Evolutionary conservation across 2,888 invertebrate species (phyloP).

Genomic region (Ophion ventricosus): DNA sequence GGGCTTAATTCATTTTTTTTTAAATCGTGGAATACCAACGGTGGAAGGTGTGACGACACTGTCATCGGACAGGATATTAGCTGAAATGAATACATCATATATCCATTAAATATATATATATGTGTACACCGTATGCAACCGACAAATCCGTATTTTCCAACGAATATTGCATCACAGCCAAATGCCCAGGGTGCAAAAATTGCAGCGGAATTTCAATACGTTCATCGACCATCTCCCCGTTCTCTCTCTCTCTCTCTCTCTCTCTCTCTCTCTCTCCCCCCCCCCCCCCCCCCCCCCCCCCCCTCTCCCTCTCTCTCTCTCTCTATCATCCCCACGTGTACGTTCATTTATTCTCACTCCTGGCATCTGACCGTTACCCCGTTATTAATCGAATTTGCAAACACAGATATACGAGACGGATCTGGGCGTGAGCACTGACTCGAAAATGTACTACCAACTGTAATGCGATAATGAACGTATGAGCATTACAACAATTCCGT

Average conservation of each 20-base stretch:
- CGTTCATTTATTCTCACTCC: constrained; percentile 66
- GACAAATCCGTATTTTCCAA: constrained; percentile 24
- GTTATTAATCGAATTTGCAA: constrained; percentile 62
- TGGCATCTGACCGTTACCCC: constrained; percentile 63
- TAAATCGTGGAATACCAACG: background rate
- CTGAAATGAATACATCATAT: constrained; percentile 12
- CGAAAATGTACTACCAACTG: constrained; percentile 52
- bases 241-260: too few relatives aligned
- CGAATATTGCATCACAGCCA: constrained; percentile 30
- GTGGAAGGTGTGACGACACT: background rate
- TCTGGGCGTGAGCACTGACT: constrained; percentile 12
- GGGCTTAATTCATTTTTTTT: background rate
- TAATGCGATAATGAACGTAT: constrained; percentile 65
- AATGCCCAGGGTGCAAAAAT: constrained; percentile 26
- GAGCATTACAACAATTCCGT: constrained; percentile 66
- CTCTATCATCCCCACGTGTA: constrained; percentile 22
- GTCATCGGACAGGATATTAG: constrained; percentile 25
- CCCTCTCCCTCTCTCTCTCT: constrained; percentile 18
- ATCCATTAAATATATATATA: background rate
- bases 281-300: background rate
- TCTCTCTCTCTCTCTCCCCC: too few relatives aligned
- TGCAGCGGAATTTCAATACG: constrained; percentile 19
- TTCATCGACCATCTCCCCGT: constrained; percentile 49
- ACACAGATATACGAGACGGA: constrained; percentile 32
- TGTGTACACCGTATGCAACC: constrained; percentile 1